Conservation (phyloP, 2,888 invertebrate species). For the Abrostola tripartita region DNA sequence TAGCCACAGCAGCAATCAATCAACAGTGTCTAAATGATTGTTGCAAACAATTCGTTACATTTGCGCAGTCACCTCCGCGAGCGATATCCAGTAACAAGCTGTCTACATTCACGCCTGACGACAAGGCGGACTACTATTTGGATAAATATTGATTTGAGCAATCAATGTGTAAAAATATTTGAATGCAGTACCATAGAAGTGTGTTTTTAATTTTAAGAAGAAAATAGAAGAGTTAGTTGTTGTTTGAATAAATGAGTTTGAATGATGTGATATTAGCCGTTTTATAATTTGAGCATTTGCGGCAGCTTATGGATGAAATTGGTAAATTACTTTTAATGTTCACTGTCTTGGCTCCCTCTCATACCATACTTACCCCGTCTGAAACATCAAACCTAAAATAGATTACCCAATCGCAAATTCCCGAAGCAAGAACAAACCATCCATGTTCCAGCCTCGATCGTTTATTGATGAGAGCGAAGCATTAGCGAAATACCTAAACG, state of each 20-base stretch:
- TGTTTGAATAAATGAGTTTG: too few relatives aligned
- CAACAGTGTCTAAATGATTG: slow-evolving; percentile 56
- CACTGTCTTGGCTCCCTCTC: too few relatives aligned
- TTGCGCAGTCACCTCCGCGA: slow-evolving; percentile 55
- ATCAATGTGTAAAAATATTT: background rate
- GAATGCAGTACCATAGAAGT: too few relatives aligned
- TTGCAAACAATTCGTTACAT: slow-evolving; percentile 65
- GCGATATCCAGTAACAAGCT: slow-evolving; percentile 60
- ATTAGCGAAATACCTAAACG: slow-evolving; percentile 87
- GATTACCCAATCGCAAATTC: slow-evolving; percentile 31
- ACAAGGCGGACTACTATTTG: slow-evolving; percentile 20
- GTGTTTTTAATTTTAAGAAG: too few relatives aligned
- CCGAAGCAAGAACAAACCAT: slow-evolving; percentile 49
- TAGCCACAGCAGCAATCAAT: slow-evolving; percentile 51
- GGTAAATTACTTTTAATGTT: too few relatives aligned
- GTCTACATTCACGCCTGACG: slow-evolving; percentile 39
- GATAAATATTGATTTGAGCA: background rate
- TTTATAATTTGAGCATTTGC: too few relatives aligned
- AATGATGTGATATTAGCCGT: too few relatives aligned
- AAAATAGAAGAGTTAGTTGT: too few relatives aligned
- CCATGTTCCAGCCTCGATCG: slow-evolving; percentile 65
- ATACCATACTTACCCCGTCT: background rate
- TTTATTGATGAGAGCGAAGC: slow-evolving; percentile 84
- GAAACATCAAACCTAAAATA: slow-evolving; percentile 3
- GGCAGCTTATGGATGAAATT: too few relatives aligned